A percentile compares a stretch with the other conserved stretches of the same genome.
phyloP scores from a whole-genome alignment of 2,113 vertebrate species.

The Indicator maculatus region DNA sequence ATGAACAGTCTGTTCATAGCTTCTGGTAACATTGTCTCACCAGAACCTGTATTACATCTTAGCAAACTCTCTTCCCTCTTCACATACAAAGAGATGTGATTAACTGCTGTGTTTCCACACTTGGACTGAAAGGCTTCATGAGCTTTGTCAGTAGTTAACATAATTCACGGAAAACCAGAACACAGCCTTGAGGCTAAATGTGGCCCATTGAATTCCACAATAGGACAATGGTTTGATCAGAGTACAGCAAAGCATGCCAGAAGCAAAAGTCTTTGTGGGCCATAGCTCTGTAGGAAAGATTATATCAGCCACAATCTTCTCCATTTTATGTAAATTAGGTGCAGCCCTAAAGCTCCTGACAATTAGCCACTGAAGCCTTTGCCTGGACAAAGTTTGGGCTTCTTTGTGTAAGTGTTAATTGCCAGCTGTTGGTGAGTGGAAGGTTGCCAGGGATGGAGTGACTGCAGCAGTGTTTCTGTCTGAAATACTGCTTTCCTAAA shows the following conservation, averaged over 20 bases:
- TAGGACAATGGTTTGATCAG: background rate
- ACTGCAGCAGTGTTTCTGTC: background rate
- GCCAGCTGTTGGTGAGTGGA: constrained; percentile 62
- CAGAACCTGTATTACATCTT: constrained; percentile 16
- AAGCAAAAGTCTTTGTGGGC: constrained; percentile 46
- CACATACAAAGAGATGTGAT: constrained; percentile 33
- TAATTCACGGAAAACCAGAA: constrained; percentile 40
- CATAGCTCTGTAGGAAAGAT: background rate
- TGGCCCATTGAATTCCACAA: constrained; percentile 40
- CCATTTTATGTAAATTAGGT: constrained; percentile 54
- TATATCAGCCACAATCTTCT: constrained; percentile 47
- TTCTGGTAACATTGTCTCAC: constrained; percentile 51
- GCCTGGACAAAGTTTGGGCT: constrained; percentile 45
- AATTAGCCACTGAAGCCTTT: background rate
- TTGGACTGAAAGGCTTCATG: constrained; percentile 11
- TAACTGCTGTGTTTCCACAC: constrained; percentile 40
- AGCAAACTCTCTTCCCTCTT: constrained; percentile 11
- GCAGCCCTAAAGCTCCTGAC: constrained; percentile 28
- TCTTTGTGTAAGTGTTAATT: constrained; percentile 62
- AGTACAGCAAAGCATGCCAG: background rate
- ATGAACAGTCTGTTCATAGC: constrained; percentile 30
- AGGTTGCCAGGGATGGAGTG: constrained; percentile 24
- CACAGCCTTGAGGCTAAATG: constrained; percentile 49
- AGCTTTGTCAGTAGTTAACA: constrained; percentile 22
- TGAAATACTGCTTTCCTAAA: constrained; percentile 26